Evolutionary conservation across 1,140 invertebrate genomes (phyloP), one percentile per base, ranked within the genome.

Genomic region (Drosophila novamexicana): DNA sequence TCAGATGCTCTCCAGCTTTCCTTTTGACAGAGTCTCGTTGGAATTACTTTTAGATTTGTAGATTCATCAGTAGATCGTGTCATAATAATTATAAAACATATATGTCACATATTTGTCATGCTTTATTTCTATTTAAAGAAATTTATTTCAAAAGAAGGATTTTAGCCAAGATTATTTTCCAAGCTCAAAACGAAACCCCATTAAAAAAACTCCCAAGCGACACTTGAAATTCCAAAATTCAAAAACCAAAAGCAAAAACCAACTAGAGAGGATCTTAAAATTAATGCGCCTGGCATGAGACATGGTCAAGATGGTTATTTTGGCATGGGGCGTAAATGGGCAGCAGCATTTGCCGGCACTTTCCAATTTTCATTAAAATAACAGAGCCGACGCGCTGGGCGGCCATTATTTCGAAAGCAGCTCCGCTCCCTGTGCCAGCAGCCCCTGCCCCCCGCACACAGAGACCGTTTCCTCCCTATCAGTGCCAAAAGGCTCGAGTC

Each of bases 311-410:
- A 73, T 59, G 70, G 47, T 61, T 59, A 1, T 61, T 47, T 44
- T 14, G 14, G 64, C 18, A 42, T 40, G 49, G 14, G 14, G 40
- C 22, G 66, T 6, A 9, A n/a, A 16, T 40, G 40, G 64, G 42
- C 63, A 44, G 57, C 52, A 64, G 70, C 70, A 73, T 49, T 66
- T 59, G 54, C 59, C 64, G 79, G 86, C 88, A 90, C 81, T 91
- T 91, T 91, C 64, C 85, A 91, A 91, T 91, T 91, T 91, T 91
- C 90, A 91, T 91, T 91, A 91, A 91, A 91, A 91, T 91, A 91
- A 91, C 85, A 88, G 83, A 80, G 77, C 67, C 66, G 67, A 66
- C 42, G 63, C 62, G 72, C 75, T 65, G 82, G 70, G 67, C 61
- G 49, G 77, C 75, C 77, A 81, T 86, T 83, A 83, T 78, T 75